Percentiles rank a stretch among this genome's conserved stretches.
Conservation (phyloP, 2,888 invertebrate species). For the Protonemura montana region DNA sequence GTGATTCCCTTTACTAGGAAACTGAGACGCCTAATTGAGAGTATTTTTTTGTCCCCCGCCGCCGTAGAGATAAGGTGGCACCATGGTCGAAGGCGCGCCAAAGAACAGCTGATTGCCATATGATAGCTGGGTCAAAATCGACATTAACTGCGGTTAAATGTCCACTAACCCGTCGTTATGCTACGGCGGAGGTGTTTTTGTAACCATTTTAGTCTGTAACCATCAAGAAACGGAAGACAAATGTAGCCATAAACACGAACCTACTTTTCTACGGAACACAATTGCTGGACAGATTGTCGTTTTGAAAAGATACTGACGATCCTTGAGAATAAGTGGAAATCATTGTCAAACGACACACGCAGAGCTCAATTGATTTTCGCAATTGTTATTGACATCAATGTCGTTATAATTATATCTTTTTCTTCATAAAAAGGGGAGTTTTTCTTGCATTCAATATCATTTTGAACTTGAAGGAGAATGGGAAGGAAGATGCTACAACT, state of each 20-base stretch:
- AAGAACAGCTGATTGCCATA: neutral
- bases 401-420: neutral
- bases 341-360: neutral
- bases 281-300: neutral
- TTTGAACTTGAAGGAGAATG: neutral
- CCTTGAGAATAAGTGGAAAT: slow-evolving; percentile 7
- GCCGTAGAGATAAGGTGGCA: neutral
- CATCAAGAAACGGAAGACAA: neutral
- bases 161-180: slow-evolving; percentile 26
- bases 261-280: neutral
- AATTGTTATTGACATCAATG: neutral
- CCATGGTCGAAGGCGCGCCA: neutral
- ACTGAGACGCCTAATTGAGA: neutral
- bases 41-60: neutral
- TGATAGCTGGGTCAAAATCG: neutral
- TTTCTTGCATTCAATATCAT: neutral
- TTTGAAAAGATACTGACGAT: neutral
- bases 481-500: neutral
- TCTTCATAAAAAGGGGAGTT: neutral
- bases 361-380: neutral
- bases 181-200: neutral
- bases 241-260: neutral
- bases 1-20: neutral
- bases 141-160: slow-evolving; percentile 24
- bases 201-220: neutral